A percentile compares a stretch with the other conserved stretches of the same genome.
These are phyloP conservation scores for Macrotrachela quadricornifera DNA, from an alignment of 1,140 invertebrate genomes.

Conservation along the genomic window DNA sequence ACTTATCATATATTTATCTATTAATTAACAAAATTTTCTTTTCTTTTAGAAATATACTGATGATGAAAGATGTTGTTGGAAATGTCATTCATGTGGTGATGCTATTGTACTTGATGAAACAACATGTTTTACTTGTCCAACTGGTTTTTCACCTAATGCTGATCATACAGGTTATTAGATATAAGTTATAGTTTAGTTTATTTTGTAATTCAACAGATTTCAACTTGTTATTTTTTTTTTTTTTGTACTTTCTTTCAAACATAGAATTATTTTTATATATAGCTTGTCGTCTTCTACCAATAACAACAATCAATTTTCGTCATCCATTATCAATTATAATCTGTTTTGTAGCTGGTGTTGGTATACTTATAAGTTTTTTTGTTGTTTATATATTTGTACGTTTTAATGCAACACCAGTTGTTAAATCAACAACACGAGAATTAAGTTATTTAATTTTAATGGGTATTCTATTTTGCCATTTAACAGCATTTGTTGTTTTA, in stretches of 20 bases:
- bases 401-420: constrained; percentile 52
- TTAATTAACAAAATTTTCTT: no score
- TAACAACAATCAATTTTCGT: constrained; percentile 39
- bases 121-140: constrained; percentile 37
- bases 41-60: constrained; percentile 29
- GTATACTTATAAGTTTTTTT: constrained; percentile 42
- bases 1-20: no score
- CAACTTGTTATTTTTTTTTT: no score
- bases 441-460: constrained; percentile 51
- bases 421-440: constrained; percentile 50
- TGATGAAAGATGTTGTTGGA: constrained; percentile 49
- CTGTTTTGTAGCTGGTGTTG: constrained; percentile 40
- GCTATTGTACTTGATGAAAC: constrained; percentile 39
- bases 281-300: constrained; percentile 38
- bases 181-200: no score
- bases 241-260: no score
- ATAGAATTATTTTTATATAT: constrained; percentile 6
- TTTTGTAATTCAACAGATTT: no score
- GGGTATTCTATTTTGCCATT: constrained; percentile 38
- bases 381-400: constrained; percentile 40
- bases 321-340: constrained; percentile 39
- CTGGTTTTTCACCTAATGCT: constrained; percentile 42
- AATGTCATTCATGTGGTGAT: constrained; percentile 43
- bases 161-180: constrained; percentile 37
- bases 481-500: constrained; percentile 44